Evolutionary conservation across 2,888 invertebrate species (phyloP), one percentile per base, ranked within the genome.

Genomic region (Pantelozetes paolii): DNA sequence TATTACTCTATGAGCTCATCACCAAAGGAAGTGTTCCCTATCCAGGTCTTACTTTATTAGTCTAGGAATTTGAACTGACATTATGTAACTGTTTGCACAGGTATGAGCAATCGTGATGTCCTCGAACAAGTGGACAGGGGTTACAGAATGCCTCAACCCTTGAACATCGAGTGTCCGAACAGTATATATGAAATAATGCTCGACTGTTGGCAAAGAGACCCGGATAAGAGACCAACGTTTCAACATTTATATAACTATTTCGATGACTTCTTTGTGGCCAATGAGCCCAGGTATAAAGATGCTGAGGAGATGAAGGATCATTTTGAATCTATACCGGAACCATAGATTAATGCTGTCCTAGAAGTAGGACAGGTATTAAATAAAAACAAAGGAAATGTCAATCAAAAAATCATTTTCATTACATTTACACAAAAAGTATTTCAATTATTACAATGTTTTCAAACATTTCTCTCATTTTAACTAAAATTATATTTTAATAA

Each of bases 11-110:
- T 90, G 96, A 96, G 82, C 84, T 96, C 40, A 93, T 95, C 82
- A 96, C 96, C 8, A 91, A 91, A 80, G 96, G 96, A 73, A 94
- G 95, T 85, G 92, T 96, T 80, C 97, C 97, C 73, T 98, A 98
- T 85, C 96, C 97, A 20, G 67, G 67, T 67, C 13, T n/a, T n/a
- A n/a, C 54, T 20, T 42, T 11, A 42, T 42, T 23, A 26, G 23
- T 54, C 8, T 23, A 23, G 6, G 6, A 11, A 18, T 45, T 45
- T 8, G 20, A 20, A 45, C 15, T 45, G 3, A 45, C 45, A 13
- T 45, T 40, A 36, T 36, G 36, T 9, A 8, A 36, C 9, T 8
- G 9, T 36, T 5, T 8, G 36, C 36, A 36, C 36, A 57, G 97
- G 88, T 48, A 80, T 81, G 80, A 76, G 77, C 26, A 80, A 80